Percentiles rank a stretch among this genome's conserved stretches.
These are phyloP conservation scores for Meiosimyza platycephala DNA, from an alignment of 2,888 invertebrate genomes.

Conservation along the genomic window DNA sequence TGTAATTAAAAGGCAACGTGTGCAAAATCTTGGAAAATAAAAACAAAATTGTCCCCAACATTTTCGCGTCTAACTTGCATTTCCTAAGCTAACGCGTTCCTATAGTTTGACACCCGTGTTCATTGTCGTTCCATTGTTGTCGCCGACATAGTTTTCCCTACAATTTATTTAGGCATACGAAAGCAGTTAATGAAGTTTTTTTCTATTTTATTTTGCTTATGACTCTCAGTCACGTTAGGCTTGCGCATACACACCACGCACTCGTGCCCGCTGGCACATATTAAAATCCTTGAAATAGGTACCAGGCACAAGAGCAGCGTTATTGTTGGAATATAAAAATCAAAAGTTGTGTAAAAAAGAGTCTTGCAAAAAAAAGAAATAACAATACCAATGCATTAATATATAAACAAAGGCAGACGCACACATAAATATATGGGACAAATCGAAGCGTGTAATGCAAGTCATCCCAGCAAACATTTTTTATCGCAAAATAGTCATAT, in stretches of 20 bases:
- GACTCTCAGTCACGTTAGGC: constrained; percentile 26
- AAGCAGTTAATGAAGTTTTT: neutral
- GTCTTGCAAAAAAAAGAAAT: neutral
- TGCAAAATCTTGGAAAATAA: too few relatives aligned
- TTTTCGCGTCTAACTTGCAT: neutral
- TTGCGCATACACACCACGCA: constrained; percentile 8
- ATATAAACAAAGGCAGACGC: neutral
- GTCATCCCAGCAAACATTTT: neutral
- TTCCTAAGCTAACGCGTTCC: constrained; percentile 11
- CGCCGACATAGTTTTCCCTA: neutral
- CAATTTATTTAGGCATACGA: neutral
- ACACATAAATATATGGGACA: neutral
- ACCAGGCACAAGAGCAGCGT: neutral
- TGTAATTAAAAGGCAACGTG: too few relatives aligned
- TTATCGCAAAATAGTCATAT: neutral
- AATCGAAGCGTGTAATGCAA: neutral
- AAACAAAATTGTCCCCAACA: too few relatives aligned
- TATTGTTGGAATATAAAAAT: neutral
- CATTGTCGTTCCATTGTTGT: neutral
- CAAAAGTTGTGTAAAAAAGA: too few relatives aligned
- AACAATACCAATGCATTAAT: neutral
- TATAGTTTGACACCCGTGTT: constrained; percentile 7
- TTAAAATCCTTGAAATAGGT: constrained; percentile 1
- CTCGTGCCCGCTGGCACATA: neutral
- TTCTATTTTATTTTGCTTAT: constrained; percentile 2